A percentile compares a stretch with the other conserved stretches of the same genome.
phyloP scores from a whole-genome alignment of 1,140 invertebrate species.

The Bombus confusus region DNA sequence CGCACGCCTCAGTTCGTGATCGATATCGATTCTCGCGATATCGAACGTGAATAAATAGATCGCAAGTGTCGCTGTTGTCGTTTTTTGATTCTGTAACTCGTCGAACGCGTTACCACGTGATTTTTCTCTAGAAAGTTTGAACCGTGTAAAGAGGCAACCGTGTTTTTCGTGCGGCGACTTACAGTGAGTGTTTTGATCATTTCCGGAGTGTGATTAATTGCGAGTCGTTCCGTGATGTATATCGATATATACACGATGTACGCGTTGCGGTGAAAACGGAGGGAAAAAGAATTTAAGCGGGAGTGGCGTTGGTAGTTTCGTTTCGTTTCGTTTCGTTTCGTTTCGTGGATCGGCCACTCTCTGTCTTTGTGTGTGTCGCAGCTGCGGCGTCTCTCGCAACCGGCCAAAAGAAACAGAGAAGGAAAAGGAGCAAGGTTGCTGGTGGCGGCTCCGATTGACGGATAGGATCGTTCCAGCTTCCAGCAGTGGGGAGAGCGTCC shows the following conservation, averaged over 20 bases:
- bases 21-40: conserved; percentile 22
- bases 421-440: conserved; percentile 5
- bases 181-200: conserved; percentile 38
- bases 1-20: background rate
- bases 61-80: conserved; percentile 30
- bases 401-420: background rate
- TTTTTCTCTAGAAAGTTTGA: conserved; percentile 19
- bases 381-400: conserved; percentile 40
- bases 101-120: conserved; percentile 37
- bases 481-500: conserved; percentile 8
- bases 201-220: conserved; percentile 2
- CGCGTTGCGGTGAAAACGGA: conserved; percentile 42
- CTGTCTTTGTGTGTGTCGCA: conserved; percentile 13
- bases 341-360: conserved; percentile 11
- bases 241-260: background rate
- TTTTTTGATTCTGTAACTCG: too few species aligned
- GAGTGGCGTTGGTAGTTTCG: conserved; percentile 24
- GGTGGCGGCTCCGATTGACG: conserved; percentile 33
- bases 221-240: background rate
- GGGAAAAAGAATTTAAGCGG: conserved; percentile 28
- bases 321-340: conserved; percentile 12
- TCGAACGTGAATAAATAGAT: conserved; percentile 20
- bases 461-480: conserved; percentile 32
- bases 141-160: background rate
- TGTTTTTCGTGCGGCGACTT: background rate